phyloP scores from a whole-genome alignment of 2,797 vertebrate genomes.

The Pipistrellus nathusii region DNA sequence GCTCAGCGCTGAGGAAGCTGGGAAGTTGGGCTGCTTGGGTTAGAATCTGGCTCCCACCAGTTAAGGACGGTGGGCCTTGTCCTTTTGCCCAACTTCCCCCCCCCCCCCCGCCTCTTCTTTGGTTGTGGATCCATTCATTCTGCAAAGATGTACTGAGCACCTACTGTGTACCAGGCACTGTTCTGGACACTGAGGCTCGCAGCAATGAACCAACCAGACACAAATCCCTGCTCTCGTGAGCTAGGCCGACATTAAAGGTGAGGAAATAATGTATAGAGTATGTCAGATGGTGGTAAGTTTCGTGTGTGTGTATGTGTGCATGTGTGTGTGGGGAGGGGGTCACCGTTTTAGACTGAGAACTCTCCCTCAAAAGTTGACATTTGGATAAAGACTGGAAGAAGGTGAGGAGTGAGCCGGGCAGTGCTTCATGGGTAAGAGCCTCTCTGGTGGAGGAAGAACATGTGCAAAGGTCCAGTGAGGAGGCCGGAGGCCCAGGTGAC shows the following conservation, averaged over 20 bases:
- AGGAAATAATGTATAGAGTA: background rate
- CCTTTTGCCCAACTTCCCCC: background rate
- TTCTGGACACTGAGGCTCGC: background rate
- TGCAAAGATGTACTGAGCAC: background rate
- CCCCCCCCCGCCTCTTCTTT: background rate
- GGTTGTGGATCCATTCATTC: background rate
- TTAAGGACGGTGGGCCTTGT: background rate
- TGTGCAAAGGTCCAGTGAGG: background rate
- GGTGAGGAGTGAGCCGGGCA: background rate
- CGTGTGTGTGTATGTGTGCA: background rate
- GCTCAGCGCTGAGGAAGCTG: background rate
- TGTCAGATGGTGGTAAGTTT: no score
- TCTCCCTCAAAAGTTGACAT: background rate
- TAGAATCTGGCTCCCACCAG: background rate
- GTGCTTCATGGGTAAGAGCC: background rate
- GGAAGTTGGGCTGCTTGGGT: no score
- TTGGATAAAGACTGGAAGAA: background rate
- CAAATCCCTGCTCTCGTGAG: background rate
- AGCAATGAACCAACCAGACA: background rate
- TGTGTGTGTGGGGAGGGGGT: background rate
- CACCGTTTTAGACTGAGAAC: background rate
- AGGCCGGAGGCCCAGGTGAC: background rate
- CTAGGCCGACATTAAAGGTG: background rate
- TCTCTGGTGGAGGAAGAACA: background rate
- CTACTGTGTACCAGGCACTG: background rate